phyloP scores from a whole-genome alignment of 2,888 invertebrate species.

The Ochropacha duplaris region DNA sequence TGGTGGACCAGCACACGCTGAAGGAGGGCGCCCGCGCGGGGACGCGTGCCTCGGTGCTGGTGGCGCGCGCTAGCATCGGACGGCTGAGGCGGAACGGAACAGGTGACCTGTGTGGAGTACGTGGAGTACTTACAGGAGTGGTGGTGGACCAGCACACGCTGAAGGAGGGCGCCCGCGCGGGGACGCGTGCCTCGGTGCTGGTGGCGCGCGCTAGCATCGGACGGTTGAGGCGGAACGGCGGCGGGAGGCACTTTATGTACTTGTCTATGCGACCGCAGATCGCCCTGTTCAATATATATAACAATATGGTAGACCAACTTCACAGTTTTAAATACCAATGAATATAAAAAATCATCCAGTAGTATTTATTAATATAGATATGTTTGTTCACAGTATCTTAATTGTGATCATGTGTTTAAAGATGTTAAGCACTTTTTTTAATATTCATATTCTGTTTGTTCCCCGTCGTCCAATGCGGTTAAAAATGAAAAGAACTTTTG shows the following conservation, averaged over 20 bases:
- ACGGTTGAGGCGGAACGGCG: slow-evolving; percentile 91
- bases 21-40: slow-evolving; percentile 96
- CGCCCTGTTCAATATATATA: slow-evolving; percentile 83
- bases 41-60: slow-evolving; percentile 92
- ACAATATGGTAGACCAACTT: no score
- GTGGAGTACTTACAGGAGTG: slow-evolving; percentile 47
- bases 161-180: slow-evolving; percentile 95
- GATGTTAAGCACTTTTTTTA: no score
- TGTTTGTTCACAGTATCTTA: no score
- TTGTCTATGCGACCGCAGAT: slow-evolving; percentile 92
- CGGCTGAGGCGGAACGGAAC: no score
- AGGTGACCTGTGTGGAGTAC: no score
- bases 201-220: slow-evolving; percentile 92
- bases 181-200: slow-evolving; percentile 92
- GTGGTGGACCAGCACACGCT: slow-evolving; percentile 90
- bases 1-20: slow-evolving; percentile 90
- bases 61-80: slow-evolving; percentile 91
- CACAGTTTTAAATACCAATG: no score
- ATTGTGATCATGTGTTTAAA: no score
- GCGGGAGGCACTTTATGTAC: slow-evolving; percentile 89
- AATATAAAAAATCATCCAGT: no score
- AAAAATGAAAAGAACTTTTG: no score
- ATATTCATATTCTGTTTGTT: no score
- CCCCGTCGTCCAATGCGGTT: no score
- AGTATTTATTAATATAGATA: no score